Percentiles rank a stretch among this genome's conserved stretches.
phyloP scores from a whole-genome alignment of 2,113 vertebrate genomes.

The Chamaea fasciata region DNA sequence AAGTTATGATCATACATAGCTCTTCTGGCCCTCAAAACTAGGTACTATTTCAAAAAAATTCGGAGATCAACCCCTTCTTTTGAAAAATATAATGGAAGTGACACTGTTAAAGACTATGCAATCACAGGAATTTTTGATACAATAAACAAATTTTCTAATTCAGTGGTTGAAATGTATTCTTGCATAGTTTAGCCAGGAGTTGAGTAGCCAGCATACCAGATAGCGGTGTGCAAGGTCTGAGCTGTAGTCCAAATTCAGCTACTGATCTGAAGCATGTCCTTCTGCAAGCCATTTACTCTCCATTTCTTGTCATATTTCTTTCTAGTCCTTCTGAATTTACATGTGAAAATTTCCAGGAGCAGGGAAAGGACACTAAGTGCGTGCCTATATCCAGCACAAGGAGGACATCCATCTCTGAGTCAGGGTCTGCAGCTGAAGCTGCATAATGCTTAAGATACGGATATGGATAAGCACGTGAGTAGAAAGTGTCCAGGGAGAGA shows the following conservation, averaged over 20 bases:
- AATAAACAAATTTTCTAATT: neutral
- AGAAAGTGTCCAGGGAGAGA: neutral
- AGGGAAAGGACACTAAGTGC: neutral
- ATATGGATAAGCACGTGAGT: neutral
- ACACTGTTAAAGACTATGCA: neutral
- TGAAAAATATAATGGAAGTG: neutral
- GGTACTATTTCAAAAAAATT: rapidly evolving
- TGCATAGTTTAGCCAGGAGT: neutral
- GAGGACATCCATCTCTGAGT: neutral
- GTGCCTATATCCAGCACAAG: neutral
- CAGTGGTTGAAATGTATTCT: neutral
- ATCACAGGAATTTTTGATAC: neutral
- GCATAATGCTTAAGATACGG: neutral
- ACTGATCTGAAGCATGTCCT: neutral
- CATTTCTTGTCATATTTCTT: neutral
- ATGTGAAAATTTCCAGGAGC: neutral
- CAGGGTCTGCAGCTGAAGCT: neutral
- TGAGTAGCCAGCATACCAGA: neutral
- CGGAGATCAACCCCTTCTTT: neutral
- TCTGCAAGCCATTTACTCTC: neutral
- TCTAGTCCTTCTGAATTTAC: neutral
- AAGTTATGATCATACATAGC: neutral
- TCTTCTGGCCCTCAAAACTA: neutral
- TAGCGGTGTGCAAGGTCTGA: neutral
- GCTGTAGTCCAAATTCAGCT: neutral